A percentile compares a stretch with the other conserved stretches of the same genome.
These are phyloP conservation scores for Theropithecus gelada DNA, from an alignment of 2,113 vertebrate genomes.

Conservation along the genomic window DNA sequence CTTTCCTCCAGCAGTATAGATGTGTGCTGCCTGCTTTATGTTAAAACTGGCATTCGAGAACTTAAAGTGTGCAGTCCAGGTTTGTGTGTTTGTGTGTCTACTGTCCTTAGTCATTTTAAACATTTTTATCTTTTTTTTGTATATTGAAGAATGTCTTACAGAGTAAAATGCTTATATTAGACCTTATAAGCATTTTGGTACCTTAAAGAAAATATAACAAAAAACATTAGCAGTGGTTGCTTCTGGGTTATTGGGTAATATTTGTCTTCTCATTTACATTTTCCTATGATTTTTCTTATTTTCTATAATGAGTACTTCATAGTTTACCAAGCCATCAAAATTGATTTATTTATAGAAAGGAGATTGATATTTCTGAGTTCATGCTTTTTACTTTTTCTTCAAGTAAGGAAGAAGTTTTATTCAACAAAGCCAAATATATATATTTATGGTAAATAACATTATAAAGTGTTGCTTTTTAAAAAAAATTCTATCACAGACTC, in stretches of 20 bases:
- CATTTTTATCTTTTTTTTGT: neutral
- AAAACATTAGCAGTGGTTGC: neutral
- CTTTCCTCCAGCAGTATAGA: neutral
- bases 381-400: neutral
- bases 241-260: neutral
- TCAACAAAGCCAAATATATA: neutral
- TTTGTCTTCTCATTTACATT: conserved; percentile 6
- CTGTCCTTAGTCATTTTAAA: neutral
- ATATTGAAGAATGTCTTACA: neutral
- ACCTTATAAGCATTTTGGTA: neutral
- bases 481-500: neutral
- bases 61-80: neutral
- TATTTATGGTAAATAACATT: neutral
- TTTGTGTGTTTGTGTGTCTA: neutral
- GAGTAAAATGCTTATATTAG: neutral
- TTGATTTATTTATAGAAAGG: neutral
- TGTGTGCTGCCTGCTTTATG: neutral
- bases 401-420: neutral
- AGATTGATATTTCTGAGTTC: neutral
- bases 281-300: neutral
- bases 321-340: neutral
- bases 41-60: neutral
- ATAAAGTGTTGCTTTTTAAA: neutral
- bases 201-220: neutral
- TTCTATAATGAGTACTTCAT: neutral